These are phyloP conservation scores for Megamerina dolium DNA, from an alignment of 2,888 invertebrate species.

Conservation along the genomic window DNA sequence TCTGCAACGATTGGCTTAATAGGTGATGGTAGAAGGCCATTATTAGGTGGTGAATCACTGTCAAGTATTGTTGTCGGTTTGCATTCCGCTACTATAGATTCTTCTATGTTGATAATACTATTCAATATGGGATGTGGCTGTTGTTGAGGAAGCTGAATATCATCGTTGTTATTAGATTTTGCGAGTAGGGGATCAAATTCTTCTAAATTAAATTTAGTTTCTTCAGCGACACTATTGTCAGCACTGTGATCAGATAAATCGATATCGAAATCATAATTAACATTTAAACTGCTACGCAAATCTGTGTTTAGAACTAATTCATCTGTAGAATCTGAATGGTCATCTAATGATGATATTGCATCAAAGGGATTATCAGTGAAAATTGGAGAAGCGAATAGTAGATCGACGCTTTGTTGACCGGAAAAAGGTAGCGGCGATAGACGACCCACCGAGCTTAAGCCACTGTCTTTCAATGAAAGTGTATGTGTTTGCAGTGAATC, in stretches of 20 bases:
- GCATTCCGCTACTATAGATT: constrained; percentile 15
- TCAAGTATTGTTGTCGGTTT: constrained; percentile 40
- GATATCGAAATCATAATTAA: constrained; percentile 73
- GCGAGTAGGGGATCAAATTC: constrained; percentile 47
- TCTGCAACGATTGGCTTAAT: constrained; percentile 53
- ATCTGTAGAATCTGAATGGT: constrained; percentile 55
- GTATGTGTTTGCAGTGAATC: constrained; percentile 19
- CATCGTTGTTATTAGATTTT: background rate
- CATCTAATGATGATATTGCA: constrained; percentile 52
- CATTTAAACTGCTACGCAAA: constrained; percentile 58
- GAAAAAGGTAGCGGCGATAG: constrained; percentile 31
- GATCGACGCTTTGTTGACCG: constrained; percentile 46
- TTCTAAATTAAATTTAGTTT: constrained; percentile 40
- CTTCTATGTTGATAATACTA: background rate
- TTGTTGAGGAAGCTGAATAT: too few relatives aligned
- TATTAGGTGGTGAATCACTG: constrained; percentile 43
- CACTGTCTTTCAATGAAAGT: constrained; percentile 33
- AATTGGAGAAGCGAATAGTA: constrained; percentile 57
- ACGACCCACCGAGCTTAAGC: constrained; percentile 26
- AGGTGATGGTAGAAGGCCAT: constrained; percentile 55
- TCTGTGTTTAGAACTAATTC: constrained; percentile 51
- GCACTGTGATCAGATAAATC: constrained; percentile 69
- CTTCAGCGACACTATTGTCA: constrained; percentile 64
- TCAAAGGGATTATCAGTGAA: constrained; percentile 54
- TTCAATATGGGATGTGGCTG: too few relatives aligned